Base-by-base conservation (phyloP, 2,888 invertebrate genomes). In the Polyommatus icarus region DNA sequence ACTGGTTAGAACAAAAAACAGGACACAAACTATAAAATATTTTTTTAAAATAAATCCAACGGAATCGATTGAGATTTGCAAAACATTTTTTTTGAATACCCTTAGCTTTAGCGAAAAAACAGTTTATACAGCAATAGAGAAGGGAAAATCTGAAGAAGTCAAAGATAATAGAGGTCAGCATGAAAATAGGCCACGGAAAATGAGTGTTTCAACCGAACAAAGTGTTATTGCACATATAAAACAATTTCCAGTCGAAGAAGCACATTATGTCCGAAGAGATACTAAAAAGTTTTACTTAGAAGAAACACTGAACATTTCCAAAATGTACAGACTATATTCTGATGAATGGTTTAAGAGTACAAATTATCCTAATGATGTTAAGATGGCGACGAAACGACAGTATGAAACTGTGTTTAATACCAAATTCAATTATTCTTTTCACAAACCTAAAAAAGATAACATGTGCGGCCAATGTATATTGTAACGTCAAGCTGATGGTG, bases 401-500 rank as follows among this genome's bases (percentile, higher is more conserved):
- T 77, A 77, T 29, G 50, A 46, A 29, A 24, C 15, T 20, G 50
- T 77, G 24, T 77, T 77, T 24, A 54, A 71, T 5, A 77, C 71
- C 18, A 46, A 77, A 40, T 76, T 61, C 36, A 76, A 76, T 40
- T 10, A 32, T 12, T 29, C 20, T 18, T 71, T 71, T 18, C 20
- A 46, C n/a, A 77, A 54, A 71, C 46, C 54, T 15, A 71, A 77
- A 59, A 71, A 59, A 75, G 57, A 73, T 59, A 24, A 36, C 6
- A 36, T 67, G 67, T 67, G 67, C n/a, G 24, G n/a, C n/a, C 36
- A 20, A 50, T 77, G 71, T 46, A 32, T 20, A 12, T 40, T 77
- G 20, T 77, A 71, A 3, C 36, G 50, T 46, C 36, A 18, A 71
- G 54, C 77, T 46, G 71, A 67, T 77, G 77, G 40, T n/a, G 61